phyloP scores from a whole-genome alignment of 2,797 vertebrate genomes.

The Champsocephalus gunnari region DNA sequence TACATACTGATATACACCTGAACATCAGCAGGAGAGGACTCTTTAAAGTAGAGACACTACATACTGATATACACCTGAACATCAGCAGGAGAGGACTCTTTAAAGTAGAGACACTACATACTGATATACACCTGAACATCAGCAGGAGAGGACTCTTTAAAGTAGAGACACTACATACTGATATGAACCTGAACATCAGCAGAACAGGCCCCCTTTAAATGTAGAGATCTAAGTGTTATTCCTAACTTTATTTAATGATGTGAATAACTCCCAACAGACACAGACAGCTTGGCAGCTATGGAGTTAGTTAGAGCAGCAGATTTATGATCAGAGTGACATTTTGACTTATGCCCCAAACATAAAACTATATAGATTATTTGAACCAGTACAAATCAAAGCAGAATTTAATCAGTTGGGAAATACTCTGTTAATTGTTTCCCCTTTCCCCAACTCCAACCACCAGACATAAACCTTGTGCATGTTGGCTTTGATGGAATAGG shows the following conservation, averaged over 20 bases:
- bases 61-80: too few species aligned
- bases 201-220: background rate
- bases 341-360: slow-evolving; percentile 44
- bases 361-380: slow-evolving; percentile 53
- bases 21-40: too few species aligned
- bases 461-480: slow-evolving; percentile 35
- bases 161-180: too few species aligned
- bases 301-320: slow-evolving; percentile 8
- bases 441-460: slow-evolving; percentile 7
- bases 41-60: too few species aligned
- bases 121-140: too few species aligned
- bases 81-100: too few species aligned
- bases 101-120: too few species aligned
- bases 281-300: background rate
- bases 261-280: background rate
- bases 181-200: too few species aligned
- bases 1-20: too few species aligned
- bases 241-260: background rate
- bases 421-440: slow-evolving; percentile 53
- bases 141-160: too few species aligned
- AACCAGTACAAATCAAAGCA: slow-evolving; percentile 45
- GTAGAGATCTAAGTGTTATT: background rate
- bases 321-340: slow-evolving; percentile 35
- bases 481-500: slow-evolving; percentile 50
- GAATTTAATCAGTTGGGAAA: slow-evolving; percentile 44